Base-by-base conservation (phyloP, 2,888 invertebrate genomes). In the Mimumesa dahlbomi region DNA sequence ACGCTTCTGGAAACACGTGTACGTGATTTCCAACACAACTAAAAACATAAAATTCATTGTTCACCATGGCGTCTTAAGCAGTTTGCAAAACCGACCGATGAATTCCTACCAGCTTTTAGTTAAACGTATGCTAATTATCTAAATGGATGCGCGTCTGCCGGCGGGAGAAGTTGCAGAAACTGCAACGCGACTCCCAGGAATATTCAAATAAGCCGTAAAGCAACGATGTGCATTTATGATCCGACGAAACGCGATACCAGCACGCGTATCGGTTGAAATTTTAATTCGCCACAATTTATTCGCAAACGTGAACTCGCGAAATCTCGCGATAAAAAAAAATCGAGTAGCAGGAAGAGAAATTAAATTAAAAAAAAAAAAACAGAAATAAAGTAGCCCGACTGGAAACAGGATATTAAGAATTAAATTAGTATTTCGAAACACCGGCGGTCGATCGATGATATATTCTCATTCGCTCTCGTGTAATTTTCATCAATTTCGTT, bases 111-210 rank as follows among this genome's bases (percentile, higher is more conserved):
- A 4, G 50, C 31, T 34, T 22, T 58, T 45, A 50, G 29, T 40
- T 38, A 69, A 66, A 43, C 38, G 38, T 54, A 34, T 43, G 48
- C 38, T 58, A 49, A 58, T 58, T 34, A 36, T 34, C 42, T 22
- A 46, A 36, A 50, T 63, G 34, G 42, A 58, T 45, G 49, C 43
- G 36, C 25, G 43, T 14, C 21, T 29, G 50, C 22, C 25, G 64
- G 43, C 38, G 54, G 31, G 21, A n/a, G 48, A 11, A 38, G 29
- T 48, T 56, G 31, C 13, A 25, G 52, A n/a, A 16, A 45, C 36
- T 36, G 45, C 34, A 56, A 6, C 2, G 9, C 2, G 14, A 18
- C 18, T 7, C 3, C 7, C 13, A 11, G 13, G 52, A 43, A 48
- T 62, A 62, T 62, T 62, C 49, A 63, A 49, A 43, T 29, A 34